Conservation (phyloP, 2,113 vertebrate genomes). For the Chunga burmeisteri region DNA sequence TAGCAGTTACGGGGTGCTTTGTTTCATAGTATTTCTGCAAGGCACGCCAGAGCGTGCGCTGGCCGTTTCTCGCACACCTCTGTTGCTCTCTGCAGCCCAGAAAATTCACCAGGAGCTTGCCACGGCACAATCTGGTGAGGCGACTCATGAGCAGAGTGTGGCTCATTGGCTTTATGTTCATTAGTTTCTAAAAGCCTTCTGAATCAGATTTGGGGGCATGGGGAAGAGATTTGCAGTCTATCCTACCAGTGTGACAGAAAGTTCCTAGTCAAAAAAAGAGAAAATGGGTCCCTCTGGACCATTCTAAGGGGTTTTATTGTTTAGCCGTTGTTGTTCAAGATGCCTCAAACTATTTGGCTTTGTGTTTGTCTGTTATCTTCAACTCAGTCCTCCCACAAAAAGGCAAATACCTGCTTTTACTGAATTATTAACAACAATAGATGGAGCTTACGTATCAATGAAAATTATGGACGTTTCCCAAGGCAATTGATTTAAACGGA, state of each 20-base stretch:
- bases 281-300: background rate
- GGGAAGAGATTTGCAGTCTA: background rate
- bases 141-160: background rate
- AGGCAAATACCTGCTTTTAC: constrained; percentile 48
- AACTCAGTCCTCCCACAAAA: constrained; percentile 1
- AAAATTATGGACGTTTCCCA: constrained; percentile 53
- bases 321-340: constrained; percentile 31
- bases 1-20: background rate
- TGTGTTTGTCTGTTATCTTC: constrained; percentile 12
- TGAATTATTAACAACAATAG: constrained; percentile 55
- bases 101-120: constrained; percentile 1
- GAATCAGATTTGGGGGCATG: constrained; percentile 27
- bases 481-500: constrained; percentile 53
- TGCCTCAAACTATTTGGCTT: constrained; percentile 6
- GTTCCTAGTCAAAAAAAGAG: background rate
- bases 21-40: background rate
- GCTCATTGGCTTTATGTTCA: constrained; percentile 42
- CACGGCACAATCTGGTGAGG: background rate
- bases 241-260: constrained; percentile 12
- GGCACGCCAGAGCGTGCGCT: background rate
- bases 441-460: constrained; percentile 36
- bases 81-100: background rate
- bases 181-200: constrained; percentile 29
- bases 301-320: background rate
- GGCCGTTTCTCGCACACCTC: background rate